phyloP scores from a whole-genome alignment of 1,140 invertebrate genomes.

The Phthorimaea operculella region DNA sequence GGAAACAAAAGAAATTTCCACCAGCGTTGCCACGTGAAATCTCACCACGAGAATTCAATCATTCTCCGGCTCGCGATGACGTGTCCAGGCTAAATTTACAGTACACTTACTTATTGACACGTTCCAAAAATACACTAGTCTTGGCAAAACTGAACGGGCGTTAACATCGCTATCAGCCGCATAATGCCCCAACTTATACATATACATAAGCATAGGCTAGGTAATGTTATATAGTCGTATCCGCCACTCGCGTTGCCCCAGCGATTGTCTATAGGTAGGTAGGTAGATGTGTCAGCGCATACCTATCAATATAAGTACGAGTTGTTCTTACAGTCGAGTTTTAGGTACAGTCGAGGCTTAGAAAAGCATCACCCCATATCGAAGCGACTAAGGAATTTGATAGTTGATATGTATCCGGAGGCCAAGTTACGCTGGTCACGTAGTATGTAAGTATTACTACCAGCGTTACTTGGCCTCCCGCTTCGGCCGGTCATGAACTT shows the following conservation, averaged over 20 bases:
- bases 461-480: too few relatives aligned
- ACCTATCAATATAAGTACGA: conserved; percentile 8
- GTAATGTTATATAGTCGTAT: conserved; percentile 20
- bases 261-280: conserved; percentile 16
- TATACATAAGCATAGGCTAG: conserved; percentile 17
- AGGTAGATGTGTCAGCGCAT: conserved; percentile 7
- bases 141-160: conserved; percentile 62
- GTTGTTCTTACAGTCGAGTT: conserved; percentile 22
- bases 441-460: too few relatives aligned
- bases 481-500: too few relatives aligned
- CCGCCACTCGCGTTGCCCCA: conserved; percentile 19
- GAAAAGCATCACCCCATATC: too few relatives aligned
- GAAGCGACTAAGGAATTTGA: too few relatives aligned
- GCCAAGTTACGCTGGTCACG: too few relatives aligned
- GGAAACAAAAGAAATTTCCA: not conserved
- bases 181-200: conserved; percentile 45
- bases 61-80: conserved; percentile 37
- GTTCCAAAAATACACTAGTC: conserved; percentile 60
- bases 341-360: too few relatives aligned
- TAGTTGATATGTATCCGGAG: too few relatives aligned
- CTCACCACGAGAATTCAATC: conserved; percentile 31
- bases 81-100: conserved; percentile 29
- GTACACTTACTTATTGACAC: conserved; percentile 49
- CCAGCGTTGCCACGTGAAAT: conserved; percentile 7
- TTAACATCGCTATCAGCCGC: conserved; percentile 56